These are phyloP conservation scores for Drosophila parabipectinata DNA, from an alignment of 1,140 invertebrate genomes.

Conservation along the genomic window DNA sequence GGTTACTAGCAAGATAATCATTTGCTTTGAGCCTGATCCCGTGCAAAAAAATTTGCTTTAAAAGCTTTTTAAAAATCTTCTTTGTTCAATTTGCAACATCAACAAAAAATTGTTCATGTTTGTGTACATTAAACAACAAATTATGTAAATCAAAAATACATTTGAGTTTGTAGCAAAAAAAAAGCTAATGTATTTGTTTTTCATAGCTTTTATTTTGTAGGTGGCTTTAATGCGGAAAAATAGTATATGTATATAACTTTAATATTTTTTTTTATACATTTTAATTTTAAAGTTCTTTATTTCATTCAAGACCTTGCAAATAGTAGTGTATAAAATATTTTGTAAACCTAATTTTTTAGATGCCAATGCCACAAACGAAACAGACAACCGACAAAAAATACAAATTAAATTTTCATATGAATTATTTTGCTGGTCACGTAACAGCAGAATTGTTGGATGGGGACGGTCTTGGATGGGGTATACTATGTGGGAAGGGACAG, in stretches of 20 bases:
- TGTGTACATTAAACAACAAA: background rate
- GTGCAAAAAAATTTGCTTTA: background rate
- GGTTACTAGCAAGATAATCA: conserved; percentile 64
- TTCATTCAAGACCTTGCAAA: background rate
- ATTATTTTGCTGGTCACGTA: conserved; percentile 80
- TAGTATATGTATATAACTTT: too few relatives aligned
- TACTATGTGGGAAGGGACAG: background rate
- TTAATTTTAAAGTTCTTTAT: background rate
- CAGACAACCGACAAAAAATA: conserved; percentile 36
- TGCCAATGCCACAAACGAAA: conserved; percentile 2
- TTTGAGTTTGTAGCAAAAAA: too few relatives aligned
- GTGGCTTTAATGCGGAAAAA: too few relatives aligned
- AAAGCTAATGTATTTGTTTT: too few relatives aligned
- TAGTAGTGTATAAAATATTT: conserved; percentile 23
- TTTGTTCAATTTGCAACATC: conserved; percentile 12
- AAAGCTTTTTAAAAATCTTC: conserved; percentile 4
- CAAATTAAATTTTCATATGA: conserved; percentile 82
- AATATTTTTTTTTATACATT: too few relatives aligned
- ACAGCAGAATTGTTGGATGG: background rate
- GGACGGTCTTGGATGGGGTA: background rate
- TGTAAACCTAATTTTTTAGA: conserved; percentile 18
- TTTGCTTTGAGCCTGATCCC: conserved; percentile 50
- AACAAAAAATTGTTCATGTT: background rate
- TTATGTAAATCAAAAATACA: too few relatives aligned
- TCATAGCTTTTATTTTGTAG: too few relatives aligned